Conservation (phyloP, 2,888 invertebrate genomes). For the Heliconius aoede region DNA sequence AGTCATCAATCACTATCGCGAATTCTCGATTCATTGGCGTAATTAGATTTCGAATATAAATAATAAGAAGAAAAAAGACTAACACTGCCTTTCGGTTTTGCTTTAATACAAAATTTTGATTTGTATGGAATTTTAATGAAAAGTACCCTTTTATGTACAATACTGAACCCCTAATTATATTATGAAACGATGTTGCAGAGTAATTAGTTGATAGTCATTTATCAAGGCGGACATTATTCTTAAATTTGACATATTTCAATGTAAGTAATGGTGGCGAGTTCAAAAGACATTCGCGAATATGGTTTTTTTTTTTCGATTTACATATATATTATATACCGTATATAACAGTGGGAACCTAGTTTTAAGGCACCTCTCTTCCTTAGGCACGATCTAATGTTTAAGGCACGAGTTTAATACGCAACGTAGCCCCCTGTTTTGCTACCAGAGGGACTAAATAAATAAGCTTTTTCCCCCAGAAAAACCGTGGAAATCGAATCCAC, state of each 20-base stretch:
- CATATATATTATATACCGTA: too few species aligned
- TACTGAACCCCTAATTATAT: conserved; percentile 42
- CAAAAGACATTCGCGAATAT: not conserved
- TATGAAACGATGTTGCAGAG: conserved; percentile 29
- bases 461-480: too few species aligned
- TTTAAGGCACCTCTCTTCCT: not conserved
- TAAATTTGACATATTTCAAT: not conserved
- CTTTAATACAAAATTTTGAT: conserved; percentile 50
- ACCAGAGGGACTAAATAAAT: too few species aligned
- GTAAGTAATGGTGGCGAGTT: not conserved
- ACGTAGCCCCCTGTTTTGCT: too few species aligned
- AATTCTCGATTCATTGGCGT: conserved; percentile 66
- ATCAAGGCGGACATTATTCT: not conserved
- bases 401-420: too few species aligned
- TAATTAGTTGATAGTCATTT: conserved; percentile 13
- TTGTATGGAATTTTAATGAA: conserved; percentile 54
- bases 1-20: conserved; percentile 67
- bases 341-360: not conserved
- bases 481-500: too few species aligned
- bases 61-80: conserved; percentile 47
- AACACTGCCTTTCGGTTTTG: conserved; percentile 49
- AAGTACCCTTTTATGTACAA: conserved; percentile 39
- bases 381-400: not conserved
- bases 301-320: not conserved
- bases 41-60: conserved; percentile 63